phyloP scores from a whole-genome alignment of 2,888 invertebrate genomes.

The Hypsopygia costalis region DNA sequence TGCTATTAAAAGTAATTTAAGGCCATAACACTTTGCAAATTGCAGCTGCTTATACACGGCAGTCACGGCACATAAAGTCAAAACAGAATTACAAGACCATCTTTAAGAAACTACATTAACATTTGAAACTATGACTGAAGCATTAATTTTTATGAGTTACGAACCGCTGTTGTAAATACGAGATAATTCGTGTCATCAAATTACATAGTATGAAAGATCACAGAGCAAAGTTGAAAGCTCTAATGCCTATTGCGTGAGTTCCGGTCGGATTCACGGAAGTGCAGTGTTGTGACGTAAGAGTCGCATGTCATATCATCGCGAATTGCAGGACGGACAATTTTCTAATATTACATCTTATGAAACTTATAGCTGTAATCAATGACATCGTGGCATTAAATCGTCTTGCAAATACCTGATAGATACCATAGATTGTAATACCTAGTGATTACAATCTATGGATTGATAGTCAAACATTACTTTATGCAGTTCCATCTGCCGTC shows the following conservation, averaged over 20 bases:
- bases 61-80: too few species aligned
- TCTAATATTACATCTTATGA: not conserved
- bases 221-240: slow-evolving; percentile 25
- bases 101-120: not conserved
- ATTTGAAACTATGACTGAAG: not conserved
- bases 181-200: slow-evolving; percentile 27
- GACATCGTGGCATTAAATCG: not conserved
- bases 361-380: not conserved
- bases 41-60: too few species aligned
- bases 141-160: not conserved
- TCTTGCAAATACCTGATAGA: too few species aligned
- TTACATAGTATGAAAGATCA: slow-evolving; percentile 14
- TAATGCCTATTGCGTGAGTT: slow-evolving; percentile 44
- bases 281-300: not conserved
- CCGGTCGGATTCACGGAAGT: slow-evolving; percentile 26
- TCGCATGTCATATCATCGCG: not conserved
- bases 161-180: not conserved
- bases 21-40: too few species aligned
- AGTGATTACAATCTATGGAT: too few species aligned
- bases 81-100: too few species aligned
- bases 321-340: not conserved
- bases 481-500: too few species aligned
- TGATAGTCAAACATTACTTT: too few species aligned
- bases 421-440: too few species aligned
- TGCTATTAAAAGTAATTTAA: too few species aligned